These are phyloP conservation scores for Agelas oroides DNA, from an alignment of 37 sponge, comb jelly and placozoan species.

Conservation along the genomic window DNA sequence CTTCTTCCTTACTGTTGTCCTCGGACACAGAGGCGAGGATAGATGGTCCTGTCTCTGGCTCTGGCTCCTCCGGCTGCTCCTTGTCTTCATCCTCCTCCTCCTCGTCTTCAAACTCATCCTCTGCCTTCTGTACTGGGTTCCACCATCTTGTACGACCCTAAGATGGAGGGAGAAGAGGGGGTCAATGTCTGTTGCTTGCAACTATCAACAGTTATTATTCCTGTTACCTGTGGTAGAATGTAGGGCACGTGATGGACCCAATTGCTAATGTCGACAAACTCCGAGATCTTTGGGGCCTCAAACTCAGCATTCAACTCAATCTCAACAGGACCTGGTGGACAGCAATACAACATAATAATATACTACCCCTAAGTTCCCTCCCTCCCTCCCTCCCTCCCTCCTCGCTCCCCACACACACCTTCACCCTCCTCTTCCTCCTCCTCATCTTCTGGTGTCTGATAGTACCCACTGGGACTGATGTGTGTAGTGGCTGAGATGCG, in stretches of 20 bases:
- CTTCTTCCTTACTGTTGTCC: conserved; percentile 74
- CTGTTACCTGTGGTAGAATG: conserved; percentile 94
- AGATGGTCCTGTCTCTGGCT: conserved; percentile 95
- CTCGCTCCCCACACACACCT: conserved; percentile 10
- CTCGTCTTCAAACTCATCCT: conserved; percentile 97
- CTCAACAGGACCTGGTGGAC: conserved; percentile 21
- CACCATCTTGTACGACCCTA: conserved; percentile 98
- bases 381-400: background rate
- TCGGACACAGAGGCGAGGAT: conserved; percentile 91
- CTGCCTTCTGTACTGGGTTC: conserved; percentile 95
- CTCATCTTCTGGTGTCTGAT: conserved; percentile 88
- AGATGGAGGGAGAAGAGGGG: background rate
- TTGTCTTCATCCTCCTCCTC: conserved; percentile 95
- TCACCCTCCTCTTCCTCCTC: conserved; percentile 89
- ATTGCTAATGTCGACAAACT: conserved; percentile 85
- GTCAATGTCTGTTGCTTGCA: too few species aligned
- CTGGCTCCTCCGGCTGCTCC: conserved; percentile 93
- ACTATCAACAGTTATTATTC: too few species aligned
- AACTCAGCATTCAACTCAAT: conserved; percentile 91
- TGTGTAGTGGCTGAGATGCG: conserved; percentile 94
- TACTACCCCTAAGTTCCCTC: background rate
- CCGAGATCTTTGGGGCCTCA: conserved; percentile 75
- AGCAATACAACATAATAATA: too few species aligned
- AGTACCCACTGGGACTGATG: conserved; percentile 92
- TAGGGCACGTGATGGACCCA: conserved; percentile 96